Conservation (phyloP, 2,797 vertebrate genomes). For the Melopsittacus undulatus region DNA sequence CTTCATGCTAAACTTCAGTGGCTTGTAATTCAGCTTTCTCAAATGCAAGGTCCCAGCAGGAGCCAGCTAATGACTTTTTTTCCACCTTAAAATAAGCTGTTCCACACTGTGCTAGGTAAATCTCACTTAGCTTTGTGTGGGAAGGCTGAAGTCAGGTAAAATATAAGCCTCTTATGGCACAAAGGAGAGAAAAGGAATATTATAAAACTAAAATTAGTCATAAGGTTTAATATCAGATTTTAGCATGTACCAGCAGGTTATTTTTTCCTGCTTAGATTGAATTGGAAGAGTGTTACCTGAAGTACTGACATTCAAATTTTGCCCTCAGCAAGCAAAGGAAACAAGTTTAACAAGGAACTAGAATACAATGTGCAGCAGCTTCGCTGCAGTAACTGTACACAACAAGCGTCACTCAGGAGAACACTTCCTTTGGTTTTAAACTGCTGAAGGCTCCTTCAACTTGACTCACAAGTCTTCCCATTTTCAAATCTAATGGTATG, state of each 20-base stretch:
- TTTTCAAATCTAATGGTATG: neutral
- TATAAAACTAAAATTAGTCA: slow-evolving; percentile 41
- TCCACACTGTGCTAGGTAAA: slow-evolving; percentile 22
- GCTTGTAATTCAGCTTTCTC: slow-evolving; percentile 28
- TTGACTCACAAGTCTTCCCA: neutral
- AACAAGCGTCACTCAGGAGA: neutral
- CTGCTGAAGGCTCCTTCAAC: neutral
- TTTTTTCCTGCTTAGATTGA: neutral
- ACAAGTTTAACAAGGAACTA: neutral
- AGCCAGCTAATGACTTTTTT: slow-evolving; percentile 51
- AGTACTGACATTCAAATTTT: neutral
- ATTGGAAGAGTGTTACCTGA: neutral
- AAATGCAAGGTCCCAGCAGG: slow-evolving; percentile 34
- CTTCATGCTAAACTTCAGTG: slow-evolving; percentile 7
- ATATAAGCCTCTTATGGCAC: slow-evolving; percentile 22
- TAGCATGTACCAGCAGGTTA: neutral
- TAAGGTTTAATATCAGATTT: slow-evolving; percentile 3
- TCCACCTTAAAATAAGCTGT: slow-evolving; percentile 55
- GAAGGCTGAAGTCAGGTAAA: slow-evolving; percentile 46
- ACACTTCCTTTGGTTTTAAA: neutral
- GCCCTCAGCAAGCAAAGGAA: neutral
- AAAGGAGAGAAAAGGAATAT: neutral
- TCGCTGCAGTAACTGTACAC: neutral
- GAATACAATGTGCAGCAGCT: neutral
- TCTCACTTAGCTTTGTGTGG: slow-evolving; percentile 23